phyloP scores from a whole-genome alignment of 2,113 vertebrate genomes.

The Pterophyllum scalare region DNA sequence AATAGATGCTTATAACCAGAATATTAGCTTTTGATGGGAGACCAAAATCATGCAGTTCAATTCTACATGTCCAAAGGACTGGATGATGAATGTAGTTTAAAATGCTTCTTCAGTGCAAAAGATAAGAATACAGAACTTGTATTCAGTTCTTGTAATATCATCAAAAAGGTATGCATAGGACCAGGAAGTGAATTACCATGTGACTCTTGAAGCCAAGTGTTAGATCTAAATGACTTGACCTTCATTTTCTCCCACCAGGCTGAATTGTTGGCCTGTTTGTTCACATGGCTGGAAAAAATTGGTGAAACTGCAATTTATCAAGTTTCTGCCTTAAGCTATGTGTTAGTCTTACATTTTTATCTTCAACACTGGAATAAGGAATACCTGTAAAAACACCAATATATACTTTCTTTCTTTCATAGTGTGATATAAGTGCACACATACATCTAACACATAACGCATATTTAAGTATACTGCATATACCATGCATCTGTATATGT shows the following conservation, averaged over 20 bases:
- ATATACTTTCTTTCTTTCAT: constrained; percentile 26
- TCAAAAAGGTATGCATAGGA: background rate
- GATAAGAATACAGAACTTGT: background rate
- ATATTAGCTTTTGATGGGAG: background rate
- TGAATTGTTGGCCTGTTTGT: background rate
- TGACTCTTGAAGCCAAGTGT: background rate
- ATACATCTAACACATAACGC: background rate
- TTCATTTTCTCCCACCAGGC: background rate
- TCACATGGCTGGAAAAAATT: background rate
- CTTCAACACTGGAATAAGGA: background rate
- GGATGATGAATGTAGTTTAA: background rate
- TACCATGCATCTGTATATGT: background rate
- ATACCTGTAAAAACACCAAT: background rate
- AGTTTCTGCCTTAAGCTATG: background rate
- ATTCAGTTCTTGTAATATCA: background rate
- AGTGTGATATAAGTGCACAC: background rate
- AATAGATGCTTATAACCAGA: background rate
- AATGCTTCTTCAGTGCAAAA: too few relatives aligned
- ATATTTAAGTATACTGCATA: background rate
- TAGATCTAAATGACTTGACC: background rate
- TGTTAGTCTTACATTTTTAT: background rate
- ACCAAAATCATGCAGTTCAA: background rate
- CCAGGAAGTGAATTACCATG: background rate
- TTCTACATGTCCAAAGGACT: background rate
- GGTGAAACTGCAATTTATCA: background rate